phyloP scores from a whole-genome alignment of 1,140 invertebrate species.

The Physella acuta region DNA sequence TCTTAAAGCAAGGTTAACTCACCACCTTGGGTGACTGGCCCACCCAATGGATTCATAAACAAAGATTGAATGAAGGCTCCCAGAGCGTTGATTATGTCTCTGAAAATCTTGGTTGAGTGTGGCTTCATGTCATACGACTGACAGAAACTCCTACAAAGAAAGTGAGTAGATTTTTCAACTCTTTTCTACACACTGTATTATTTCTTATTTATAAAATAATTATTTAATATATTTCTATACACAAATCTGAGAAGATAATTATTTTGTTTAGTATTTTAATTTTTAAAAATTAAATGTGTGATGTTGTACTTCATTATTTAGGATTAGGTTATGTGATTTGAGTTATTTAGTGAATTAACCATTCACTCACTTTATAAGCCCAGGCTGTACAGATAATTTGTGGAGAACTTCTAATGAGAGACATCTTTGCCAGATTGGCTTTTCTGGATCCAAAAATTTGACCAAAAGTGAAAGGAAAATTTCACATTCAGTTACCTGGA shows the following conservation, averaged over 20 bases:
- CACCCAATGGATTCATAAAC: constrained; percentile 67
- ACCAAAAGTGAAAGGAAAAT: constrained; percentile 96
- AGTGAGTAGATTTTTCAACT: neutral
- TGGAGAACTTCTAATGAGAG: constrained; percentile 93
- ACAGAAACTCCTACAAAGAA: constrained; percentile 74
- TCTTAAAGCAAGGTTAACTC: constrained; percentile 3
- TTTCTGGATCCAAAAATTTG: constrained; percentile 95
- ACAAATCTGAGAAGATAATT: no score
- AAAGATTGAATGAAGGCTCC: constrained; percentile 93
- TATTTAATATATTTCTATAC: no score
- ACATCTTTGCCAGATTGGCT: constrained; percentile 92
- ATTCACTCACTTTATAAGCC: constrained; percentile 70
- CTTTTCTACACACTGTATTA: no score
- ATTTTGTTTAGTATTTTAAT: no score
- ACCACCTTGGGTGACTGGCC: constrained; percentile 42
- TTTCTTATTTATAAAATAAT: no score
- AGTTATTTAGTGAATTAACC: no score
- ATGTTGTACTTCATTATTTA: no score
- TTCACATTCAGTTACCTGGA: constrained; percentile 92
- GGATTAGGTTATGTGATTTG: no score
- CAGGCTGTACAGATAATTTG: constrained; percentile 79
- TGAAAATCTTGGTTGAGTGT: constrained; percentile 65
- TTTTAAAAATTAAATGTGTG: no score
- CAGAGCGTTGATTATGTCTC: constrained; percentile 93
- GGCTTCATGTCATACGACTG: constrained; percentile 84